Conservation (phyloP, 2,113 vertebrate genomes). For the Alces alces region DNA sequence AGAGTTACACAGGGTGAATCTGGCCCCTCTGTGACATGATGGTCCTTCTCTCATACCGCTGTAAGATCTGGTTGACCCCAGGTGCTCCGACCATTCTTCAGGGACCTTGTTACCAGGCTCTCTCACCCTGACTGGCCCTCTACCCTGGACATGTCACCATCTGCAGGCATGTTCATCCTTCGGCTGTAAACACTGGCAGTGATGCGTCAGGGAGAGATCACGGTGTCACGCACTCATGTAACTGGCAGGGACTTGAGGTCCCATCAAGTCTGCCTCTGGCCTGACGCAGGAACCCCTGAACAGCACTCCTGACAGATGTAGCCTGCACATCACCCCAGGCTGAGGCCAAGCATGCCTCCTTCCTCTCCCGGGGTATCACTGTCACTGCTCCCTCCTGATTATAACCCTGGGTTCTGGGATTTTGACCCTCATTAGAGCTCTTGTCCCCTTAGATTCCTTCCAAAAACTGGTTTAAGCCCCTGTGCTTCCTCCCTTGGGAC, state of each 20-base stretch:
- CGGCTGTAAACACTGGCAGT: not conserved
- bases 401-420: not conserved
- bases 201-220: not conserved
- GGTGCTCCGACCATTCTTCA: not conserved
- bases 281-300: not conserved
- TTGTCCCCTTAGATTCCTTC: not conserved
- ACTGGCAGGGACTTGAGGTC: not conserved
- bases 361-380: not conserved
- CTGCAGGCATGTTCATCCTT: not conserved
- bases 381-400: not conserved
- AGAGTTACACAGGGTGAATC: not conserved
- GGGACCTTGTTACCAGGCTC: not conserved
- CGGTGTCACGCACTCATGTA: not conserved
- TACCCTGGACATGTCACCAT: not conserved
- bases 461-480: not conserved
- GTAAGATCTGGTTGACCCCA: not conserved
- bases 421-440: not conserved
- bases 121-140: not conserved
- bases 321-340: not conserved
- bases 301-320: not conserved
- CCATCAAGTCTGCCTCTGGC: not conserved
- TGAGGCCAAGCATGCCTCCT: not conserved
- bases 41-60: not conserved
- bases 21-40: not conserved
- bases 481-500: not conserved